Evolutionary conservation across 2,113 vertebrate genomes (phyloP).

Genomic region (Mustela nigripes): DNA sequence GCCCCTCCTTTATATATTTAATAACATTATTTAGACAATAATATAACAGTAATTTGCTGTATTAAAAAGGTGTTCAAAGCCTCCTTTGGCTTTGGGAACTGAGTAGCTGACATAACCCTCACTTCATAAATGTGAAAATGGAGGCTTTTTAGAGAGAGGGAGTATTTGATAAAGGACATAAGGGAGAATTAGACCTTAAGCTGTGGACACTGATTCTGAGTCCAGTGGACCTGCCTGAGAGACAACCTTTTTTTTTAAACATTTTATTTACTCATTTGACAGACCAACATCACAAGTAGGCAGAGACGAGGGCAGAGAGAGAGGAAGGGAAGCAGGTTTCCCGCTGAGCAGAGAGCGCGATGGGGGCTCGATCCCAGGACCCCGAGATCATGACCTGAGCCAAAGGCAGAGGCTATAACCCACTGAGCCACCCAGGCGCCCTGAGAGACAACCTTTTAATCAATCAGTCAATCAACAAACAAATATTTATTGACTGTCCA

Average conservation of each 20-base stretch:
- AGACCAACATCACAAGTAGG: no score
- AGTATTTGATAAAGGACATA: neutral
- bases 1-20: neutral
- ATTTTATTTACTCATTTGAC: no score
- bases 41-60: neutral
- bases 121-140: neutral
- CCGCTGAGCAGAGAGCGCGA: no score
- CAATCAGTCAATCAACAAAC: neutral
- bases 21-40: neutral
- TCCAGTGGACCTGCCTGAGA: neutral
- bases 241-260: no score
- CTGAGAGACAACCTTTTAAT: neutral
- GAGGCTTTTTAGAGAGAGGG: neutral
- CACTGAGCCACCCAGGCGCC: no score
- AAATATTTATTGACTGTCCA: neutral
- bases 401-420: no score
- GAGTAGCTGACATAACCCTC: neutral
- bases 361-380: no score
- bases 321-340: no score
- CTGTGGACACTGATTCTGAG: neutral
- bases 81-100: neutral
- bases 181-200: constrained; percentile 24
- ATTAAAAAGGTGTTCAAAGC: neutral
- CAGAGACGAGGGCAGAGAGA: no score
- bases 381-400: no score